Evolutionary conservation across 2,888 invertebrate species (phyloP), one percentile per base, ranked within the genome.

Genomic region (Mythimna albipuncta): DNA sequence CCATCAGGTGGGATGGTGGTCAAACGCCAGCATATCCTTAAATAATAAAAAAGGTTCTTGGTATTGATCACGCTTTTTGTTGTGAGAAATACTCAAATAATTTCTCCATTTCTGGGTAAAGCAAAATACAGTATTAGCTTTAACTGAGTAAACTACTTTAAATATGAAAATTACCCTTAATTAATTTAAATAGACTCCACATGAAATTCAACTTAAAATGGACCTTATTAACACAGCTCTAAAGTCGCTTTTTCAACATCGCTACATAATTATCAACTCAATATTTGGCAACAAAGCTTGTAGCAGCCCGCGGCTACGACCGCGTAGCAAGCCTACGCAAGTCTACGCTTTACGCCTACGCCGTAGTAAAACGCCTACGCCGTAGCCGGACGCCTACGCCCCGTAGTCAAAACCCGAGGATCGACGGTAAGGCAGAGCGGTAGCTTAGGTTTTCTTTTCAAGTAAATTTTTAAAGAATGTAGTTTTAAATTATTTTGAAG

Each of bases 301-400:
- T 41, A 41, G 2, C 10, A 21, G 26, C 44, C 47, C 13, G n/a
- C 11, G n/a, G 72, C 57, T 64, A 72, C n/a, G 47, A 72, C 10
- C 9, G 35, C 64, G 72, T 72, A 72, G 72, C 72, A 16, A 21
- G 13, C 64, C 72, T 72, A 72, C 72, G 26, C n/a, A 0, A 26
- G 4, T 19, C 72, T 59, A 38, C 61, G 21, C 41, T 7, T 11
- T 13, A 38, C 38, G 38, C 58, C 70, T 58, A 63, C 71, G 71
- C 38, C 35, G 9, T n/a, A n/a, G 55, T 47, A 26, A 6, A 7
- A 16, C 2, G 38, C 55, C 55, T 72, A 64, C 72, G 72, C 6
- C 54, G 35, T 55, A 44, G 55, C 13, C 26, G 9, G 5, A 2
- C 38, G 21, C 38, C 52, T 68, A 63, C 63, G 50, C 13, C 44